A percentile compares a stretch with the other conserved stretches of the same genome.
Conservation (phyloP, 2,888 invertebrate genomes). For the Brachypterus glaber region DNA sequence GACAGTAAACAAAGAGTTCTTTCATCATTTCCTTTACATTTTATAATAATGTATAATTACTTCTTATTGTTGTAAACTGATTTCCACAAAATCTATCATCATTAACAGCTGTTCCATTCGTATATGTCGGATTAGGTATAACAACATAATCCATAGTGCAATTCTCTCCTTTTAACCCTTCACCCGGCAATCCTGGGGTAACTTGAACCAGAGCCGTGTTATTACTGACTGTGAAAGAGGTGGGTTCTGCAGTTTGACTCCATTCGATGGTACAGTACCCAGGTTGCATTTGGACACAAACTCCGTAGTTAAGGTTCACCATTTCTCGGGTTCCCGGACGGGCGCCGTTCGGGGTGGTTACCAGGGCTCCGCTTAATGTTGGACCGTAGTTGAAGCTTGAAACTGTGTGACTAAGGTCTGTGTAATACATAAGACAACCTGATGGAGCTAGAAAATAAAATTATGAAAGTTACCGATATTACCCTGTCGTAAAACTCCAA, state of each 20-base stretch:
- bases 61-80: slow-evolving; percentile 54
- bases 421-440: slow-evolving; percentile 70
- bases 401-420: slow-evolving; percentile 51
- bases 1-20: no score
- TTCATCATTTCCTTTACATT: no score
- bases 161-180: slow-evolving; percentile 47
- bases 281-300: slow-evolving; percentile 63
- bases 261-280: slow-evolving; percentile 69
- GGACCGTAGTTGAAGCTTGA: slow-evolving; percentile 69
- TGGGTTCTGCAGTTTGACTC: slow-evolving; percentile 43
- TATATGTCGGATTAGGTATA: slow-evolving; percentile 54
- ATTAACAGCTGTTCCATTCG: slow-evolving; percentile 36
- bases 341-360: slow-evolving; percentile 17
- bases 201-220: slow-evolving; percentile 36
- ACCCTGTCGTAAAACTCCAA: no score
- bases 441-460: slow-evolving; percentile 52
- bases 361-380: slow-evolving; percentile 31
- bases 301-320: slow-evolving; percentile 63
- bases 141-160: slow-evolving; percentile 67
- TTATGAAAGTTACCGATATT: slow-evolving; percentile 1
- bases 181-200: slow-evolving; percentile 47
- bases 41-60: slow-evolving; percentile 45
- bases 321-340: slow-evolving; percentile 58
- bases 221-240: slow-evolving; percentile 54
- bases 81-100: slow-evolving; percentile 70